Conservation (phyloP, 2,797 vertebrate genomes). For the Leuciscus waleckii region DNA sequence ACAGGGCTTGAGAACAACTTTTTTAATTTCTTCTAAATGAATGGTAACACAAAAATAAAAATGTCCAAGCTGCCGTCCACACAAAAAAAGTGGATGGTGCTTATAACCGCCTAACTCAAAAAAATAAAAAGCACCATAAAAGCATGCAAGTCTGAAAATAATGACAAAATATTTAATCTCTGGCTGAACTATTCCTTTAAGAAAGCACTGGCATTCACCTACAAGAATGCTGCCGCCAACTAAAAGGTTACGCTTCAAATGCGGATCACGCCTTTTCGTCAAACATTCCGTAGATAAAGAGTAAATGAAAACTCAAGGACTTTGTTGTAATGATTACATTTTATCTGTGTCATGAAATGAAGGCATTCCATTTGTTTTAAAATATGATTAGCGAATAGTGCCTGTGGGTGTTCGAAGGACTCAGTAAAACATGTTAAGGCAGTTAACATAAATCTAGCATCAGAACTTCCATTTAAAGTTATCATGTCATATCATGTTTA, state of each 20-base stretch:
- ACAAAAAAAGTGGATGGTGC: background rate
- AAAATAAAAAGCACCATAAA: background rate
- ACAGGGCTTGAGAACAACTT: conserved; percentile 63
- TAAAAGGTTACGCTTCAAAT: conserved; percentile 35
- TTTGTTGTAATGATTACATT: conserved; percentile 11
- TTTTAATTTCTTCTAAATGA: background rate
- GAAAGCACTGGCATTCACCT: conserved; percentile 59
- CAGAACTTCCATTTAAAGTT: conserved; percentile 51
- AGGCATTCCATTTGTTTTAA: background rate
- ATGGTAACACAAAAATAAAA: background rate
- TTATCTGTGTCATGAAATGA: background rate
- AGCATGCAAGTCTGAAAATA: background rate
- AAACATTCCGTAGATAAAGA: background rate
- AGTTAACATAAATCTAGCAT: conserved; percentile 56
- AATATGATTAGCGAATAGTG: conserved; percentile 15
- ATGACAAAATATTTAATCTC: background rate
- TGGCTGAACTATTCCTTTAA: background rate
- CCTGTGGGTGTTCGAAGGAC: conserved; percentile 34
- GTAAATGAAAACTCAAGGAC: background rate
- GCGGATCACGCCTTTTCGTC: background rate
- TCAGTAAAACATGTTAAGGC: conserved; percentile 60
- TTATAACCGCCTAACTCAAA: background rate
- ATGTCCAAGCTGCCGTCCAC: conserved; percentile 51
- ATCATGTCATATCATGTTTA: conserved; percentile 63
- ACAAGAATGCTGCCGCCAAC: conserved; percentile 34